A percentile compares a stretch with the other conserved stretches of the same genome.
phyloP scores from a whole-genome alignment of 1,140 invertebrate species.

The Bombus turneri region DNA sequence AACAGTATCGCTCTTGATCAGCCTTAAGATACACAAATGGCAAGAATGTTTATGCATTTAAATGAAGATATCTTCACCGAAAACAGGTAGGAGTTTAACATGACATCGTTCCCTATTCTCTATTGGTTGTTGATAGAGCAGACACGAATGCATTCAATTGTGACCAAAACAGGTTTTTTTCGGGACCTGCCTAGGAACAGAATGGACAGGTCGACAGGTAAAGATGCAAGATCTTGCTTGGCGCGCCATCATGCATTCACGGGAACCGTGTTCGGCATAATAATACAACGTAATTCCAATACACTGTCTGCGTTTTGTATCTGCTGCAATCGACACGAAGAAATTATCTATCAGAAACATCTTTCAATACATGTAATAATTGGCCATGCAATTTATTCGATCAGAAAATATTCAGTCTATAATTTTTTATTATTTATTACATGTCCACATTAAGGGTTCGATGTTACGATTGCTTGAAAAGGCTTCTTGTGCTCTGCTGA shows the following conservation, averaged over 20 bases:
- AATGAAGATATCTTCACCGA: slow-evolving; percentile 13
- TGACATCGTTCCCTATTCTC: not conserved
- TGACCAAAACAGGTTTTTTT: slow-evolving; percentile 48
- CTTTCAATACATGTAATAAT: not conserved
- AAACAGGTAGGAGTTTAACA: not conserved
- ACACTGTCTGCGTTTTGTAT: slow-evolving; percentile 7
- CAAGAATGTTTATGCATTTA: not conserved
- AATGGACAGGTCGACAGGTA: slow-evolving; percentile 35
- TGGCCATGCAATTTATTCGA: too few relatives aligned
- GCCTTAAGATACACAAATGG: not conserved
- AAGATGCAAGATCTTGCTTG: slow-evolving; percentile 34
- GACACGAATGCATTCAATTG: slow-evolving; percentile 26
- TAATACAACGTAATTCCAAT: slow-evolving; percentile 48
- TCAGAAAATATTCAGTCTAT: not conserved
- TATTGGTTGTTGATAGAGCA: slow-evolving; percentile 1
- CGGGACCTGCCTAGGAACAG: slow-evolving; percentile 29
- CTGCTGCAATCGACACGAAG: not conserved
- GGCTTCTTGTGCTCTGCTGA: not conserved
- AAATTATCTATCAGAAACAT: slow-evolving; percentile 41
- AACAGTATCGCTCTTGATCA: not conserved
- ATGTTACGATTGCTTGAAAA: not conserved
- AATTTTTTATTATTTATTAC: not conserved
- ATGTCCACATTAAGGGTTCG: too few relatives aligned
- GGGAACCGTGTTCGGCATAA: slow-evolving; percentile 50
- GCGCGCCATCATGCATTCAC: slow-evolving; percentile 40